phyloP scores from a whole-genome alignment of 2,797 vertebrate species.

The Margarornis squamiger region DNA sequence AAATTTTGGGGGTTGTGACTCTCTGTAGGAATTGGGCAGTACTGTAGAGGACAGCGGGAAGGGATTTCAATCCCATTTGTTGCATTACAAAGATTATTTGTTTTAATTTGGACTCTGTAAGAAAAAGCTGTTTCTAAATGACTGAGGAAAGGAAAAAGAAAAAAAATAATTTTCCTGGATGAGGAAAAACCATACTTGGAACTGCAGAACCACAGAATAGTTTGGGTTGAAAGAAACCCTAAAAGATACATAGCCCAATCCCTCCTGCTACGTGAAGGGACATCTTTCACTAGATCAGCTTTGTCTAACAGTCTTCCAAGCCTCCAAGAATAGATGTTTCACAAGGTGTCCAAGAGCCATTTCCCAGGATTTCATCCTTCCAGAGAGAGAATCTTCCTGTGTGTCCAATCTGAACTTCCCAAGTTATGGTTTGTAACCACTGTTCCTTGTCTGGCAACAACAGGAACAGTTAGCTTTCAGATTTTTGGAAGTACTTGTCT shows the following conservation, averaged over 20 bases:
- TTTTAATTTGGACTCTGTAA: not conserved
- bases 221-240: not conserved
- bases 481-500: not conserved
- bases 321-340: not conserved
- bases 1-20: not conserved
- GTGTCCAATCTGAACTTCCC: not conserved
- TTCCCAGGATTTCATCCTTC: not conserved
- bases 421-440: not conserved
- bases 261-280: no score
- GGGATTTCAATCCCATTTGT: not conserved
- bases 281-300: not conserved
- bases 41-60: not conserved
- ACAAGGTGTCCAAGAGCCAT: not conserved
- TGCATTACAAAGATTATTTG: accelerated
- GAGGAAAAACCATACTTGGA: not conserved
- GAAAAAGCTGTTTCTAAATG: not conserved
- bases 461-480: not conserved
- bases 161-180: no score
- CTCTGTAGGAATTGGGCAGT: not conserved
- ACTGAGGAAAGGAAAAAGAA: not conserved
- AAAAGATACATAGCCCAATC: not conserved
- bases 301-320: not conserved
- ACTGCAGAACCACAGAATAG: not conserved
- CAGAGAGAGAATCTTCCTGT: not conserved
- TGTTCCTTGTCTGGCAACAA: not conserved